Conservation (phyloP, 2,113 vertebrate genomes). For the Paradisaea rubra region DNA sequence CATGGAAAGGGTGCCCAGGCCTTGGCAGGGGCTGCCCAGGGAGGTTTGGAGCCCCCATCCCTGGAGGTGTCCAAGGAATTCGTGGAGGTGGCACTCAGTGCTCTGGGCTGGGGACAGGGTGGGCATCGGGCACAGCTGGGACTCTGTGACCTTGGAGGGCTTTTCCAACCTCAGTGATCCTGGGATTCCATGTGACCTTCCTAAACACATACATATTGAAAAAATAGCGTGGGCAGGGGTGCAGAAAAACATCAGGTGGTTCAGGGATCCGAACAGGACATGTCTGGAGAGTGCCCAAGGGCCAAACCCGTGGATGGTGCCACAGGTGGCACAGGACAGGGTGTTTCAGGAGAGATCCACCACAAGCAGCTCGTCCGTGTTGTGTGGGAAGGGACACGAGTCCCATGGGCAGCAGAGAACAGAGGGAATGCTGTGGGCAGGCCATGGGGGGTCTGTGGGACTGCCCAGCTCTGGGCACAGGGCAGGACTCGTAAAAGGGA, state of each 20-base stretch:
- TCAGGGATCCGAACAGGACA: not conserved
- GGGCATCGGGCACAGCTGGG: not conserved
- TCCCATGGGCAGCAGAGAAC: not conserved
- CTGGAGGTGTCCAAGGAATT: too few relatives aligned
- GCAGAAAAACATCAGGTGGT: not conserved
- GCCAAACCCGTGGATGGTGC: not conserved
- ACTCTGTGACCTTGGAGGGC: not conserved
- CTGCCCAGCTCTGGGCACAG: too few relatives aligned
- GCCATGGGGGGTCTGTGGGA: not conserved
- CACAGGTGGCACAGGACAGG: not conserved
- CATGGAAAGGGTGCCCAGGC: too few relatives aligned
- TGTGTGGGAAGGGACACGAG: not conserved
- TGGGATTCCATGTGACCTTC: not conserved
- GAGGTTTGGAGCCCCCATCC: too few relatives aligned
- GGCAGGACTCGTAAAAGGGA: not conserved
- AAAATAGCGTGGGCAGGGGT: not conserved
- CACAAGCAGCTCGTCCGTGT: fast-evolving
- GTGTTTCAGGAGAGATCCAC: not conserved
- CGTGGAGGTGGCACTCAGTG: too few relatives aligned
- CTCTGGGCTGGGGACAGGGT: too few relatives aligned
- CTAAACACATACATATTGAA: not conserved
- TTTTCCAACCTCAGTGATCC: not conserved
- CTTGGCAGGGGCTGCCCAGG: too few relatives aligned
- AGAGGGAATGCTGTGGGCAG: not conserved
- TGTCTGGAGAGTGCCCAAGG: not conserved